Conservation (phyloP, 2,113 vertebrate species). For the Propithecus coquereli region DNA sequence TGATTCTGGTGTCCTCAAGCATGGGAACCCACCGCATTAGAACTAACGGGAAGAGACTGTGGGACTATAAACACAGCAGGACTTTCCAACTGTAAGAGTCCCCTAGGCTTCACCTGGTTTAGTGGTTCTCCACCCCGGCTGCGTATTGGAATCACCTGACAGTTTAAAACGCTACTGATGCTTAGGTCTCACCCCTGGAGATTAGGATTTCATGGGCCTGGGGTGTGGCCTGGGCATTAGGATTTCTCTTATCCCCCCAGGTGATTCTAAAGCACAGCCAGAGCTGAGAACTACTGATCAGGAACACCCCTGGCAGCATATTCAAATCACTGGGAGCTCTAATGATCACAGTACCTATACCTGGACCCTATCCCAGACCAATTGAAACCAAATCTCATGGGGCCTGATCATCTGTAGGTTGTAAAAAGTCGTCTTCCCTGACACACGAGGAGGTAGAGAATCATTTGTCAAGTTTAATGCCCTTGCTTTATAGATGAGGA, state of each 20-base stretch:
- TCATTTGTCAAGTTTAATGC: neutral
- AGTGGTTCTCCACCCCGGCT: too few relatives aligned
- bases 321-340: neutral
- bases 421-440: neutral
- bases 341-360: neutral
- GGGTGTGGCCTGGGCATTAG: neutral
- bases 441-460: neutral
- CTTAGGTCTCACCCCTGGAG: neutral
- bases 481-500: neutral
- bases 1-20: neutral
- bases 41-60: neutral
- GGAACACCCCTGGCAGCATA: too few relatives aligned
- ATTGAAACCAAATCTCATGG: neutral
- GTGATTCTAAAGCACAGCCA: neutral
- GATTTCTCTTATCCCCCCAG: neutral
- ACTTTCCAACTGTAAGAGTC: neutral
- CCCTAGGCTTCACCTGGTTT: neutral
- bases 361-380: too few relatives aligned
- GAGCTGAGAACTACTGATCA: neutral
- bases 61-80: neutral
- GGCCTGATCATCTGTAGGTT: neutral
- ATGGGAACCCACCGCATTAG: neutral
- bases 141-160: neutral
- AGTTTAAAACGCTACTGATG: neutral
- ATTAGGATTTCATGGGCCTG: neutral